A percentile compares a stretch with the other conserved stretches of the same genome.
phyloP scores from a whole-genome alignment of 1,140 invertebrate genomes.

The Drosophila sulfurigaster region DNA sequence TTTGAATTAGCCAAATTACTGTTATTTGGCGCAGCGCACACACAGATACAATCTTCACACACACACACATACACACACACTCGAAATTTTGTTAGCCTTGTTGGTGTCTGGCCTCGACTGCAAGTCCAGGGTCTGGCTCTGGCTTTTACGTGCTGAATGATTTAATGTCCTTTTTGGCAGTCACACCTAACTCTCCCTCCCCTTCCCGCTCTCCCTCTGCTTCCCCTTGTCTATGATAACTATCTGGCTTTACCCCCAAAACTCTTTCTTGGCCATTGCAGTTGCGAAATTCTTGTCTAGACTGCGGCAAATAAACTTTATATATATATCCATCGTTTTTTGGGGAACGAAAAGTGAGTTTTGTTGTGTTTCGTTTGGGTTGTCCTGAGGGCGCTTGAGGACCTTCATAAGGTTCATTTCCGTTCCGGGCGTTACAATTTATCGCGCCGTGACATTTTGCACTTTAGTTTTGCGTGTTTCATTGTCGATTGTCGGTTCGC shows the following conservation, averaged over 20 bases:
- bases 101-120: constrained; percentile 66
- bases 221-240: not conserved
- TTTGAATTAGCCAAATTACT: constrained; percentile 81
- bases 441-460: constrained; percentile 79
- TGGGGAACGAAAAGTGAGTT: constrained; percentile 69
- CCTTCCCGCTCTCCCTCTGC: not conserved
- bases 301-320: constrained; percentile 79
- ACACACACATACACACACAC: constrained; percentile 39
- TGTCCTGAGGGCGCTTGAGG: constrained; percentile 49
- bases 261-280: constrained; percentile 48
- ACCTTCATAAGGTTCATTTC: constrained; percentile 64
- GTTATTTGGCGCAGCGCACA: constrained; percentile 74
- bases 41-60: constrained; percentile 21
- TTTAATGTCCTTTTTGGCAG: constrained; percentile 83
- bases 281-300: constrained; percentile 73
- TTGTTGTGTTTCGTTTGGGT: constrained; percentile 28
- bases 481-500: constrained; percentile 16
- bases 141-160: constrained; percentile 72
- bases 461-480: constrained; percentile 61
- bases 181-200: constrained; percentile 41
- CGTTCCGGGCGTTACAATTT: constrained; percentile 67
- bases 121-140: constrained; percentile 32
- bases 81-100: constrained; percentile 59
- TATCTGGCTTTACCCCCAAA: constrained; percentile 1
- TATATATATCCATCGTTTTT: constrained; percentile 21